These are phyloP conservation scores for Adrianichthys oophorus DNA, from an alignment of 2,797 vertebrate species.

Conservation along the genomic window DNA sequence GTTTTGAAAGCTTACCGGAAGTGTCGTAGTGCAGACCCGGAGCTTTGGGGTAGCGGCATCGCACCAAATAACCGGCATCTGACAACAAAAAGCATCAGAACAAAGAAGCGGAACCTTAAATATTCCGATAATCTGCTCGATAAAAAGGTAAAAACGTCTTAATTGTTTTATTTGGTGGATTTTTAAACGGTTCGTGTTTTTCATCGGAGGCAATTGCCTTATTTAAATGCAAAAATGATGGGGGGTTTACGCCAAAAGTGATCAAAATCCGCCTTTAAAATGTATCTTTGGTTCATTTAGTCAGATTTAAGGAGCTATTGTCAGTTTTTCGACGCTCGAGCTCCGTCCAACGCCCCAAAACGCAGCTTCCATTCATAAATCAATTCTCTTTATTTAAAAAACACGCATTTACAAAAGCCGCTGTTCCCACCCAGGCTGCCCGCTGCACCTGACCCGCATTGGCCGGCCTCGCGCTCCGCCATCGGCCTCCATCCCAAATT, in stretches of 20 bases:
- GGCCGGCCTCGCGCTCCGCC: background rate
- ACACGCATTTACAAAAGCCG: background rate
- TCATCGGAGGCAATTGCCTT: background rate
- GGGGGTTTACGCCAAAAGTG: background rate
- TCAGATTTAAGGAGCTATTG: too few relatives aligned
- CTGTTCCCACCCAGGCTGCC: too few relatives aligned
- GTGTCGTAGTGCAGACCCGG: fast-evolving
- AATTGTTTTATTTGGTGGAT: background rate
- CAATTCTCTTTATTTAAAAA: background rate
- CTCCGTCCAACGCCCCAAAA: slow-evolving; percentile 26
- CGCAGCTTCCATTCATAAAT: too few relatives aligned
- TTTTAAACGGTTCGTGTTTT: background rate
- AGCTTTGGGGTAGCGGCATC: slow-evolving; percentile 24
- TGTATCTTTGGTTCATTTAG: background rate
- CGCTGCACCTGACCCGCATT: background rate
- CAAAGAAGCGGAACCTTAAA: slow-evolving; percentile 2
- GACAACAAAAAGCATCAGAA: background rate
- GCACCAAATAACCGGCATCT: background rate
- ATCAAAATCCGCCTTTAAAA: background rate
- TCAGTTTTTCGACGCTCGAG: background rate
- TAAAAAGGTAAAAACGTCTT: background rate
- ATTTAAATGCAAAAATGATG: background rate
- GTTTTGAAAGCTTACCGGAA: slow-evolving; percentile 24
- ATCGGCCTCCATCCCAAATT: background rate
- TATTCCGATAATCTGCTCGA: slow-evolving; percentile 3